Conservation (phyloP, 2,797 vertebrate species). For the Leptodactylus fallax region DNA sequence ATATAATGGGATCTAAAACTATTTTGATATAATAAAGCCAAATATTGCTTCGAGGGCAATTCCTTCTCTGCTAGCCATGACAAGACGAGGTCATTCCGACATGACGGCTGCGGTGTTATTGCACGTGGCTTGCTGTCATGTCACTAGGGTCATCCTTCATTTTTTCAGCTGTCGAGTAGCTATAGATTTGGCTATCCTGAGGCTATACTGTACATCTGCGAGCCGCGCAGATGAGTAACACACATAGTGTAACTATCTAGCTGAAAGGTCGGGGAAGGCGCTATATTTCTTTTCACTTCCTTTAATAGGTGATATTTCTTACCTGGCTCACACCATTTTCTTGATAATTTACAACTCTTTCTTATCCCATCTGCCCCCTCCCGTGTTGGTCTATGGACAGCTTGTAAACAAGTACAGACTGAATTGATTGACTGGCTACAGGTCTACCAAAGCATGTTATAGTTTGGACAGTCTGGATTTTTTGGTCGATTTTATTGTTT, state of each 20-base stretch:
- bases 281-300: slow-evolving; percentile 3
- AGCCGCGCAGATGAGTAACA: slow-evolving; percentile 21
- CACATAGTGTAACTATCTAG: neutral
- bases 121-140: neutral
- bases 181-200: slow-evolving; percentile 13
- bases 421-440: neutral
- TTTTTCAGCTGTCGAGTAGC: neutral
- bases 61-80: neutral
- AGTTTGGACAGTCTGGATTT: too few relatives aligned
- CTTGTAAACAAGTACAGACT: neutral
- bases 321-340: neutral
- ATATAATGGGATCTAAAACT: too few relatives aligned
- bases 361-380: neutral
- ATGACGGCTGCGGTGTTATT: neutral
- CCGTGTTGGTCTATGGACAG: neutral
- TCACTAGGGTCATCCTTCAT: slow-evolving; percentile 32
- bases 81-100: neutral
- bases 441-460: too few relatives aligned
- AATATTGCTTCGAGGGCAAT: neutral
- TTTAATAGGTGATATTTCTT: slow-evolving; percentile 47
- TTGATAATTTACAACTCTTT: slow-evolving; percentile 29
- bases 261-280: slow-evolving; percentile 19
- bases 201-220: neutral
- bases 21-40: slow-evolving; percentile 4
- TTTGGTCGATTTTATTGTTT: too few relatives aligned